phyloP scores from a whole-genome alignment of 1,140 invertebrate genomes.

The Dendroctonus ponderosae region DNA sequence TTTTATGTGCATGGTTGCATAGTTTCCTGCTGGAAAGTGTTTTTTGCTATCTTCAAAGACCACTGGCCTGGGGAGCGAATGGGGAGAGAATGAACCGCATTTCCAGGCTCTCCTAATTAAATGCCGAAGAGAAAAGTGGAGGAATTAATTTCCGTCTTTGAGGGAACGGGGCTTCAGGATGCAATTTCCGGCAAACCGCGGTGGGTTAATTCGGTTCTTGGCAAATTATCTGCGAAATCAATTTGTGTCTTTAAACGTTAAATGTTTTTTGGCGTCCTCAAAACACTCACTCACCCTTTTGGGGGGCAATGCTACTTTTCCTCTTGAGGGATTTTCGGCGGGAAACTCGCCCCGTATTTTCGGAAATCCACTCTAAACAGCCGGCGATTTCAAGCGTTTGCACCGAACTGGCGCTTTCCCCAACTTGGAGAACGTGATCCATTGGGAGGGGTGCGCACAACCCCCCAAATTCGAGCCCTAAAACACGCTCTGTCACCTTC shows the following conservation, averaged over 20 bases:
- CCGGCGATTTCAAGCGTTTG: background rate
- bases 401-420: constrained; percentile 8
- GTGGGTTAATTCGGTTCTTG: background rate
- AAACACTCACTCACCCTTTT: too few species aligned
- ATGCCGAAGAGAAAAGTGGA: constrained; percentile 1
- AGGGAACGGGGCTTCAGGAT: constrained; percentile 1
- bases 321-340: background rate
- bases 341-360: constrained; percentile 5
- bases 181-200: constrained; percentile 11
- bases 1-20: too few species aligned
- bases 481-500: constrained; percentile 5
- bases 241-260: too few species aligned
- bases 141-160: constrained; percentile 11
- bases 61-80: too few species aligned
- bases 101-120: background rate
- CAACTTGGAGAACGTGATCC: background rate
- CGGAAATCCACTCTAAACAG: too few species aligned
- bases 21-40: too few species aligned
- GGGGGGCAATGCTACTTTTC: too few species aligned
- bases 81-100: too few species aligned
- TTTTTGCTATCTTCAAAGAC: too few species aligned
- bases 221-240: too few species aligned
- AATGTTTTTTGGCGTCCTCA: too few species aligned
- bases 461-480: background rate
- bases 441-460: background rate